Conservation (phyloP, 2,888 invertebrate genomes). For the Thera britannica region DNA sequence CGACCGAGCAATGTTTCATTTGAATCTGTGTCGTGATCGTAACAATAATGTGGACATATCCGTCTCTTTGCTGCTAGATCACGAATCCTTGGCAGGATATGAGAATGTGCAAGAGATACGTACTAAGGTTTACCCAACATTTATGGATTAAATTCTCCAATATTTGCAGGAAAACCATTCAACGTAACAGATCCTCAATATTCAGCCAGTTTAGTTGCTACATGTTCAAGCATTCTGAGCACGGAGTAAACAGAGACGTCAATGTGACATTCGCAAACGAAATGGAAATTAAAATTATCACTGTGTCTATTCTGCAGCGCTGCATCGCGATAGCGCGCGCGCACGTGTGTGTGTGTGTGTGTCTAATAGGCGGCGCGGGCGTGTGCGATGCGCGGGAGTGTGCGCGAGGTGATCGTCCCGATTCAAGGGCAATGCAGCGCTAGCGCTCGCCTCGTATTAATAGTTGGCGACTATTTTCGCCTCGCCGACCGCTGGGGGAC, state of each 20-base stretch:
- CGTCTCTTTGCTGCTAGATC: conserved; percentile 49
- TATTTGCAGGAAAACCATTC: too few relatives aligned
- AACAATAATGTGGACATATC: conserved; percentile 47
- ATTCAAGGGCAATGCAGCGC: conserved; percentile 83
- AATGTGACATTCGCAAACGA: conserved; percentile 74
- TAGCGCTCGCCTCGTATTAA: conserved; percentile 80
- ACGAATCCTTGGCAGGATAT: conserved; percentile 53
- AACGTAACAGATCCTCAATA: not conserved
- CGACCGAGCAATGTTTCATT: conserved; percentile 5
- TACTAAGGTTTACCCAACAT: not conserved
- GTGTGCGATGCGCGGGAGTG: conserved; percentile 62
- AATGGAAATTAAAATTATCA: conserved; percentile 78
- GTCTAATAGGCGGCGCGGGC: conserved; percentile 46
- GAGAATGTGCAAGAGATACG: conserved; percentile 33
- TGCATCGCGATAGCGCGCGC: conserved; percentile 66
- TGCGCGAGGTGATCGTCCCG: conserved; percentile 81
- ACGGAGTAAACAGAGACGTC: conserved; percentile 57
- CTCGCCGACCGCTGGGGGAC: conserved; percentile 73
- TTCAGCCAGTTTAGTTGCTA: conserved; percentile 31
- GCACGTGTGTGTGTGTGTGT: conserved; percentile 50
- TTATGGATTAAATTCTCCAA: too few relatives aligned
- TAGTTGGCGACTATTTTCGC: conserved; percentile 83
- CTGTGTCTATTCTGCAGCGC: conserved; percentile 70
- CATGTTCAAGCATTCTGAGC: conserved; percentile 45
- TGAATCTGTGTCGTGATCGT: conserved; percentile 46